A percentile compares a stretch with the other conserved stretches of the same genome.
phyloP scores from a whole-genome alignment of 2,797 vertebrate genomes.

The Malurus splendens region DNA sequence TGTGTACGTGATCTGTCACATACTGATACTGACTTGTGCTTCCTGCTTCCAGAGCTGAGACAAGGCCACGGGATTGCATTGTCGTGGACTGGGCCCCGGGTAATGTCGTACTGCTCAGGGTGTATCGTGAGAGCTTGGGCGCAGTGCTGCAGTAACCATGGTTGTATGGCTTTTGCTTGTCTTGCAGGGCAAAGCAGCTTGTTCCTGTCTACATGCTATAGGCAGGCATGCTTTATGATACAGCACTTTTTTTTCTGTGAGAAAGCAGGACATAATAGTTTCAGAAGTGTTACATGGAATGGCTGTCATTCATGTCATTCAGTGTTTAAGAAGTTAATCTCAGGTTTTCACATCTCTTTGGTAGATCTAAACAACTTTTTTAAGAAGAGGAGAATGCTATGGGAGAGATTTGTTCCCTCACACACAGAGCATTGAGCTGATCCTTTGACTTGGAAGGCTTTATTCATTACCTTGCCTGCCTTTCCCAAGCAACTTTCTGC shows the following conservation, averaged over 20 bases:
- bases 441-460: neutral
- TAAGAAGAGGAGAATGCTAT: neutral
- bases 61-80: neutral
- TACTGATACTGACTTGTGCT: constrained; percentile 2
- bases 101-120: neutral
- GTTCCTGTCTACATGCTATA: neutral
- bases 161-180: neutral
- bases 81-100: neutral
- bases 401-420: neutral
- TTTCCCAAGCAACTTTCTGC: constrained; percentile 8
- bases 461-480: neutral
- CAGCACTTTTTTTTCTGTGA: neutral
- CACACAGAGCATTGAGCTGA: neutral
- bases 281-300: neutral
- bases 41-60: neutral
- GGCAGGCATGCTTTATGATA: neutral
- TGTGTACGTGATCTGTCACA: neutral
- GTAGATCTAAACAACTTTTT: neutral
- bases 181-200: neutral
- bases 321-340: neutral
- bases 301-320: neutral
- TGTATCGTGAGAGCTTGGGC: neutral
- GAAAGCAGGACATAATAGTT: neutral
- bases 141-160: neutral
- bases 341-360: neutral